A percentile compares a stretch with the other conserved stretches of the same genome.
Conservation (phyloP, 2,888 invertebrate genomes). For the Melanargia galathea region DNA sequence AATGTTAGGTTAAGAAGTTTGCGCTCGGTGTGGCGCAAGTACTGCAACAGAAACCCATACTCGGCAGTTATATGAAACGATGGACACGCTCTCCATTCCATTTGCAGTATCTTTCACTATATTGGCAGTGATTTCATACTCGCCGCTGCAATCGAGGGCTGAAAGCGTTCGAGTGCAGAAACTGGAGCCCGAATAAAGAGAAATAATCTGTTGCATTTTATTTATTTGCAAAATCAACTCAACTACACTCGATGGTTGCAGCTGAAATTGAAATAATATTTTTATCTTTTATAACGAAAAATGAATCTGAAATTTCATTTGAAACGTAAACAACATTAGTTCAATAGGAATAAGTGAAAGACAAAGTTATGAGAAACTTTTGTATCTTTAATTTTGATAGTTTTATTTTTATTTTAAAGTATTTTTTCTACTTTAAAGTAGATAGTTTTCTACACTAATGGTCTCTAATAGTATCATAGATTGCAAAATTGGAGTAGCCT, state of each 20-base stretch:
- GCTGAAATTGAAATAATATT: slow-evolving; percentile 8
- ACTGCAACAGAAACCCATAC: slow-evolving; percentile 23
- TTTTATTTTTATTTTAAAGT: too few relatives aligned
- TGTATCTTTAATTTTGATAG: too few relatives aligned
- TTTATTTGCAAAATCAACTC: slow-evolving; percentile 19
- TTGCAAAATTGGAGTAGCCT: too few relatives aligned
- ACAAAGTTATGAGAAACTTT: too few relatives aligned
- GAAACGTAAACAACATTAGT: too few relatives aligned
- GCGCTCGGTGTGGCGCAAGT: slow-evolving; percentile 9
- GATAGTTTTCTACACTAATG: too few relatives aligned
- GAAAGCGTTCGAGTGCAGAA: slow-evolving; percentile 31
- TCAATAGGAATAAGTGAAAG: too few relatives aligned
- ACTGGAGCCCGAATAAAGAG: slow-evolving; percentile 34
- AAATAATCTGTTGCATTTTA: slow-evolving; percentile 39
- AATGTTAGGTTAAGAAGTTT: too few relatives aligned
- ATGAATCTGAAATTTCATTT: too few relatives aligned
- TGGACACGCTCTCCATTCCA: slow-evolving; percentile 61
- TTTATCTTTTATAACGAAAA: not conserved
- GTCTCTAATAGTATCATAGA: too few relatives aligned
- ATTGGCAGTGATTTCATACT: slow-evolving; percentile 60
- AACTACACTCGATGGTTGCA: slow-evolving; percentile 4
- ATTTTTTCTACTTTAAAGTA: too few relatives aligned
- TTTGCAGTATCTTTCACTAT: slow-evolving; percentile 67
- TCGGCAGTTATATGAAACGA: slow-evolving; percentile 43
- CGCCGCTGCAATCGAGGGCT: slow-evolving; percentile 34